Percentiles rank a stretch among this genome's conserved stretches.
phyloP scores from a whole-genome alignment of 1,140 invertebrate genomes.

The Cylas formicarius region DNA sequence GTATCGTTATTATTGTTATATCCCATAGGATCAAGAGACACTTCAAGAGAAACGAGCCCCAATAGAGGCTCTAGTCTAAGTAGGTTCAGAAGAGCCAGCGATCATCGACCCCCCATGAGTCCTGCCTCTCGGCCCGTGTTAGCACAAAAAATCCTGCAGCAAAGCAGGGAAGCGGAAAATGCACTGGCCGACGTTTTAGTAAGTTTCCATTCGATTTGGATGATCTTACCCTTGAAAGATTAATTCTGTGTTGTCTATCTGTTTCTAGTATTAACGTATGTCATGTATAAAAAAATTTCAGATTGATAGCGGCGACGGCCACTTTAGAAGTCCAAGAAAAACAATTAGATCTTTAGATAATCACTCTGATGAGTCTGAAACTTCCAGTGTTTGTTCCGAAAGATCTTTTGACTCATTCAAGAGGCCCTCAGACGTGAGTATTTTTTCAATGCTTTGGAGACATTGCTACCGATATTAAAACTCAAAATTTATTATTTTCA shows the following conservation, averaged over 20 bases:
- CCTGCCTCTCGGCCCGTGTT: conserved; percentile 54
- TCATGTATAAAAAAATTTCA: conserved; percentile 8
- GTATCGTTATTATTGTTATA: conserved; percentile 2
- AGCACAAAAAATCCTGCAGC: conserved; percentile 76
- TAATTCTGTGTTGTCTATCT: neutral
- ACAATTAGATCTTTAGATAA: conserved; percentile 37
- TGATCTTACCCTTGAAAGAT: neutral
- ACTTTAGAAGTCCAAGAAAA: conserved; percentile 30
- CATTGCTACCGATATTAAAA: conserved; percentile 2
- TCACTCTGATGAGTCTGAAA: conserved; percentile 76
- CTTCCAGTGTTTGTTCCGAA: conserved; percentile 91
- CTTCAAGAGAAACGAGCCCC: conserved; percentile 61
- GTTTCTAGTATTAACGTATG: conserved; percentile 5
- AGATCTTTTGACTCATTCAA: conserved; percentile 66
- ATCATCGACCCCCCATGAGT: conserved; percentile 48
- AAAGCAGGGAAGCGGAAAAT: conserved; percentile 82
- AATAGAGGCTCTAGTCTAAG: conserved; percentile 37
- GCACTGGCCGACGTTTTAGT: conserved; percentile 70
- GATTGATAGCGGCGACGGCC: conserved; percentile 25
- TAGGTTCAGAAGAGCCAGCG: conserved; percentile 42
- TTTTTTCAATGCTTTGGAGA: conserved; percentile 7
- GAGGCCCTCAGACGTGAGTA: conserved; percentile 72
- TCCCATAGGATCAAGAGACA: conserved; percentile 51
- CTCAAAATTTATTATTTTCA: neutral
- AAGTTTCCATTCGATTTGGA: conserved; percentile 27